Evolutionary conservation across 2,797 vertebrate species (phyloP), one percentile per base, ranked within the genome.

Genomic region (Todus mexicanus): DNA sequence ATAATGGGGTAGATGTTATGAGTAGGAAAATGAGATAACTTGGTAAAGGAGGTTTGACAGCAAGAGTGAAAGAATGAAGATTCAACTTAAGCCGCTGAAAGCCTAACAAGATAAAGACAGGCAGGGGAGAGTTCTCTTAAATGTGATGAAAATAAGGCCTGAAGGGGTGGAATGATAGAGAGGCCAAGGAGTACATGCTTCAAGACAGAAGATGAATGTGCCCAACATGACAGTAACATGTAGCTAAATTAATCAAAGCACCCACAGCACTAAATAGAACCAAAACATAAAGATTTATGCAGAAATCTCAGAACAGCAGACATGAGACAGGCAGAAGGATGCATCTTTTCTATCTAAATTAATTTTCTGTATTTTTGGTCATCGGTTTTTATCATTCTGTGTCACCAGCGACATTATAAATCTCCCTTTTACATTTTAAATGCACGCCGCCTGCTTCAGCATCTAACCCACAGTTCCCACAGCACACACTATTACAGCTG

Each of bases 171-270:
- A 98, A 97, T 97, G 97, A 98, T 97, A 97, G 98, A 97, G 97
- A 98, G 98, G 98, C 97, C 98, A 98, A 98, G 97, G 95, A 97
- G 96, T 96, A 97, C 97, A 98, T 97, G 96, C 97, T 97, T 96
- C 96, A 97, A 96, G 98, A 98, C 97, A 98, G 96, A 96, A 97
- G 98, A 97, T 97, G 97, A 98, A 97, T 97, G 97, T 98, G 97
- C 96, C 93, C 97, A 98, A 98, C 98, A 98, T 98, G 98, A 99
- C 98, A 98, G 98, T 97, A 98, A 98, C 98, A 98, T 97, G 97
- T 91, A 95, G 97, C 97, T 97, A 98, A 98, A 98, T 99, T 98
- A 99, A 97, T 98, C 97, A 95, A 97, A 97, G 96, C 90, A 97
- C 96, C 91, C 82, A 75, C 93, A 90, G 95, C 95, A 89, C 89